Base-by-base conservation (phyloP, 1,140 invertebrate species). In the Drosophila ironensis region DNA sequence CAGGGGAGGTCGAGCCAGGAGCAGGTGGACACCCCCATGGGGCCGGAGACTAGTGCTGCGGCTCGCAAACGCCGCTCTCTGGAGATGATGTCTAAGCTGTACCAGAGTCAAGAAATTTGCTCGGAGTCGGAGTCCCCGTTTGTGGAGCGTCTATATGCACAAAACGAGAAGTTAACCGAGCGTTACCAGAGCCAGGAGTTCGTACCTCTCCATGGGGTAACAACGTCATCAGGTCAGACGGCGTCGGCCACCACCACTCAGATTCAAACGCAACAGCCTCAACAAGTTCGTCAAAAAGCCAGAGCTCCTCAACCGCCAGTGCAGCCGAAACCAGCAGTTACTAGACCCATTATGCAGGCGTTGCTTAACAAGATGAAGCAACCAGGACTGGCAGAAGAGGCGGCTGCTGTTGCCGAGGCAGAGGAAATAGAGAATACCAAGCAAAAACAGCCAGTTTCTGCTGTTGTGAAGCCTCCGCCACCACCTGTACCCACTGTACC, bases 171-270 rank as follows among this genome's bases (percentile, higher is more conserved):
- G 60, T 89, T 92, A 30, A 92, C 92, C 3, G 91, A 92, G 71
- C 91, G 92, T 11, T 93, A 93, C 81, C 92, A 93, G 87, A 93
- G 92, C 68, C 92, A 93, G 88, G 92, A 93, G 59, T 93, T 93
- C 81, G 91, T 91, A 4, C 88, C 88, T 3, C 40, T 89, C 4
- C 88, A 89, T 24, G 56, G 60, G 12, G 27, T 11, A 4, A 4
- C 40, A 8, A 5, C 30, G 1, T 33, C 30, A 6, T 2, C 30
- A 33, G 11, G 4, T 22, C 2, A 16, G 17, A 24, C 24, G 30
- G 7, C 25, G 33, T 12, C 50, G n/a, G 37, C 53, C 6, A 52
- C 56, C 9, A 75, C 57, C 14, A 84, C 66, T 3, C 82, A 82
- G 38, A 73, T 81, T 4, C 87, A 89, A 56, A 66, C 76, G 8